Base-by-base conservation (phyloP, 1,140 invertebrate species). In the Maniola jurtina region DNA sequence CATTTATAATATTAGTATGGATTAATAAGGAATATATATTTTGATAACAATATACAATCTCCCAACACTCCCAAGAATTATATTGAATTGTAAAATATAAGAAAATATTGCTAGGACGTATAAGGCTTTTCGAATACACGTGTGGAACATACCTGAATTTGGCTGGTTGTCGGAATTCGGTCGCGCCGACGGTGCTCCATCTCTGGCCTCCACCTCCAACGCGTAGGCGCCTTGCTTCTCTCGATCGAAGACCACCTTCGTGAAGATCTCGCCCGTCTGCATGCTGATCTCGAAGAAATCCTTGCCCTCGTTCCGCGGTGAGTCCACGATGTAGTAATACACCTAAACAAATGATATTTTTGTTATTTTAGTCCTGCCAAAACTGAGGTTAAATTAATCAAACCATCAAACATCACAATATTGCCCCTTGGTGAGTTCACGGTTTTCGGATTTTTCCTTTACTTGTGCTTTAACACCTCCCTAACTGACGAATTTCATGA, bases 181-280 rank as follows among this genome's bases (percentile, higher is more conserved):
- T 68, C 97, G 92, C 14, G 97, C 97, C 1, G 97, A 98, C 9
- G 97, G 96, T 61, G 96, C 96, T 52, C 97, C 97, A 88, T 99
- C 98, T 55, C 97, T 92, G 0, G 97, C 98, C 82, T 97, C 96
- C 64, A 99, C 97, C 83, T 98, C 96, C 72, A 99, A 90, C 9
- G 97, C 97, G 89, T 98, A 99, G 35, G 97, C 97, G 15, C 96
- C 96, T 84, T 98, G 97, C 92, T 98, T 98, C 88, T 98, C 97
- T 70, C 98, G 95, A 92, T 98, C 96, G 92, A 99, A 98, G 68
- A 98, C 95, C 54, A 97, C 92, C 88, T 97, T 98, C 3, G 97
- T 98, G 89, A 96, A 98, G 73, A 99, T 96, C 90, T 98, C 97
- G 0, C 98, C 98, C 11, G 96, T 97, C 83, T 98, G 95, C 81